phyloP scores from a whole-genome alignment of 2,113 vertebrate genomes.

The Forbesichthys agassizii region DNA sequence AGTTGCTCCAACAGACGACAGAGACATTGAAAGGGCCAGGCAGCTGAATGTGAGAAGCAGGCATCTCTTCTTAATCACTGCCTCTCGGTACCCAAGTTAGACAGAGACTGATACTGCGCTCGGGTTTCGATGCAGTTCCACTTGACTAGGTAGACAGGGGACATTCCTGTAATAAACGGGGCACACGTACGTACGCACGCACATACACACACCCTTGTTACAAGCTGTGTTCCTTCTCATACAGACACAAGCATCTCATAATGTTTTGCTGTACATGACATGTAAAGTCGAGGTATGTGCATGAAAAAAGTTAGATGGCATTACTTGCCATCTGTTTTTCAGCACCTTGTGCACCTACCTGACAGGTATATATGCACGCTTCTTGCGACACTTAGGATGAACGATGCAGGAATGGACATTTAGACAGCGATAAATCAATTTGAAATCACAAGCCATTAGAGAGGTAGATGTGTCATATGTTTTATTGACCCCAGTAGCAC shows the following conservation, averaged over 20 bases:
- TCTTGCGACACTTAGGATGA: not conserved
- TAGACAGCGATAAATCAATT: not conserved
- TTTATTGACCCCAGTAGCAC: not conserved
- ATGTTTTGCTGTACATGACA: slow-evolving; percentile 56
- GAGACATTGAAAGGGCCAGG: slow-evolving; percentile 45
- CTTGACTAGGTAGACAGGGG: slow-evolving; percentile 70
- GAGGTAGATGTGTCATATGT: not conserved
- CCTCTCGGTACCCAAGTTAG: slow-evolving; percentile 46
- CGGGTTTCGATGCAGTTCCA: slow-evolving; percentile 72
- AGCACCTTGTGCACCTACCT: slow-evolving; percentile 20
- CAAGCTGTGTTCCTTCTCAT: slow-evolving; percentile 50
- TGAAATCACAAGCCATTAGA: not conserved
- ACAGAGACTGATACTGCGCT: slow-evolving; percentile 67
- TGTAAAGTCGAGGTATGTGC: slow-evolving; percentile 47
- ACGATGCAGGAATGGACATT: not conserved
- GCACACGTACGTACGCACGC: slow-evolving; percentile 57
- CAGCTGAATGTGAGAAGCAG: slow-evolving; percentile 31
- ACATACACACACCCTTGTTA: slow-evolving; percentile 59
- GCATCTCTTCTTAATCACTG: slow-evolving; percentile 33
- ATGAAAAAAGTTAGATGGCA: slow-evolving; percentile 23
- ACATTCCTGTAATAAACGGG: slow-evolving; percentile 72
- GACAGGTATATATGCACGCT: slow-evolving; percentile 28
- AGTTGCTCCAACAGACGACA: slow-evolving; percentile 43
- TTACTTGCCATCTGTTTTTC: slow-evolving; percentile 29
- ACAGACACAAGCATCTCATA: slow-evolving; percentile 39